Evolutionary conservation across 2,797 vertebrate genomes (phyloP).

Genomic region (Manis pentadactyla): DNA sequence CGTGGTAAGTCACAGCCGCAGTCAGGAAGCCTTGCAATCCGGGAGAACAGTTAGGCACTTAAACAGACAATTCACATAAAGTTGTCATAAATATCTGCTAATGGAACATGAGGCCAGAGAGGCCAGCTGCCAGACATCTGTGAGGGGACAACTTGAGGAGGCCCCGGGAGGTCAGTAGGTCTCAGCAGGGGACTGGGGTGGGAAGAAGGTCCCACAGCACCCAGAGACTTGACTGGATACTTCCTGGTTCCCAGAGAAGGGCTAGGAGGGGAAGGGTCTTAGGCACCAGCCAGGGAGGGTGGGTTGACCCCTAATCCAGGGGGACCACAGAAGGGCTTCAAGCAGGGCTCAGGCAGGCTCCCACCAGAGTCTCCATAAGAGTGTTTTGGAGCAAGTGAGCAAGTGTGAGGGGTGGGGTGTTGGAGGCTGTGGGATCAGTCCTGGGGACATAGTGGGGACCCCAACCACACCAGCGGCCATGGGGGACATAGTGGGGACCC

Average conservation of each 20-base stretch:
- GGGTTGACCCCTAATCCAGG: too few species aligned
- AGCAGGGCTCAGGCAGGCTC: too few species aligned
- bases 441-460: background rate
- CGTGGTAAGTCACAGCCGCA: background rate
- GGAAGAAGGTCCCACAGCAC: too few species aligned
- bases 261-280: fast-evolving
- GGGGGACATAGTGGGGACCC: too few species aligned
- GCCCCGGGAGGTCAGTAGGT: background rate
- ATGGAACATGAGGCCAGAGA: background rate
- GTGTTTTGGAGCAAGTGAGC: too few species aligned
- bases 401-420: too few species aligned
- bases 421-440: background rate
- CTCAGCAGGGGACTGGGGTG: background rate
- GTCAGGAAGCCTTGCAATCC: background rate
- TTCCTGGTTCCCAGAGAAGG: fast-evolving
- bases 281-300: background rate
- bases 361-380: too few species aligned
- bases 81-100: background rate
- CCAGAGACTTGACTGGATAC: too few species aligned
- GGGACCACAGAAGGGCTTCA: too few species aligned
- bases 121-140: background rate
- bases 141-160: background rate
- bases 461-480: too few species aligned
- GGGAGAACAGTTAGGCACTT: too few species aligned
- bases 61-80: background rate